Conservation (phyloP, 2,113 vertebrate genomes). For the Eudyptes chrysolophus region DNA sequence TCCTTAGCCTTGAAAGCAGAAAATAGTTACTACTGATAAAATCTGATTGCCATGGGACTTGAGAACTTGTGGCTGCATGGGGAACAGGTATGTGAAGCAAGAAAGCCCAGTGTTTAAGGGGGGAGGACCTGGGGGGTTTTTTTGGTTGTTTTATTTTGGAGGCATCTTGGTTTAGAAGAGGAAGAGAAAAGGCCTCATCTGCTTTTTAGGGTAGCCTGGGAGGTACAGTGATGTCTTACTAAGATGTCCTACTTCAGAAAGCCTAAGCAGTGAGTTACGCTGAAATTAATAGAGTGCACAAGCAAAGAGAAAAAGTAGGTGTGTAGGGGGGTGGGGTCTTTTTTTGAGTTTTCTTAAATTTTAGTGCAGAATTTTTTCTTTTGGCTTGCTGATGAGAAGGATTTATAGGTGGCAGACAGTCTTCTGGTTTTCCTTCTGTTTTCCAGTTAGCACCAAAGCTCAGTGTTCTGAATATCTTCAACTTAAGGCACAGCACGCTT, state of each 20-base stretch:
- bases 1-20: neutral
- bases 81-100: neutral
- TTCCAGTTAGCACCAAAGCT: neutral
- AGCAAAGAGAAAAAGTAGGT: neutral
- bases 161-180: neutral
- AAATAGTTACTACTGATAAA: neutral
- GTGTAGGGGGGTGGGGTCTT: accelerated
- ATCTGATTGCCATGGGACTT: neutral
- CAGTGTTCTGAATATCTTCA: neutral
- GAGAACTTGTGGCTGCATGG: neutral
- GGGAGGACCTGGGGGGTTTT: accelerated
- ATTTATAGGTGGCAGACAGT: neutral
- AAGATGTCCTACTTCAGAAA: neutral
- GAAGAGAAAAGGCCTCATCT: neutral
- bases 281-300: neutral
- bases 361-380: neutral
- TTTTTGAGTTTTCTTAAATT: neutral
- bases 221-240: neutral
- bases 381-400: neutral
- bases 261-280: neutral
- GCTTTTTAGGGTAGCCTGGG: neutral
- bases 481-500: neutral
- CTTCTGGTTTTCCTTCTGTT: neutral
- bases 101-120: neutral
- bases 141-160: neutral